Evolutionary conservation across 2,888 invertebrate species (phyloP).

Genomic region (Mythimna vitellina): DNA sequence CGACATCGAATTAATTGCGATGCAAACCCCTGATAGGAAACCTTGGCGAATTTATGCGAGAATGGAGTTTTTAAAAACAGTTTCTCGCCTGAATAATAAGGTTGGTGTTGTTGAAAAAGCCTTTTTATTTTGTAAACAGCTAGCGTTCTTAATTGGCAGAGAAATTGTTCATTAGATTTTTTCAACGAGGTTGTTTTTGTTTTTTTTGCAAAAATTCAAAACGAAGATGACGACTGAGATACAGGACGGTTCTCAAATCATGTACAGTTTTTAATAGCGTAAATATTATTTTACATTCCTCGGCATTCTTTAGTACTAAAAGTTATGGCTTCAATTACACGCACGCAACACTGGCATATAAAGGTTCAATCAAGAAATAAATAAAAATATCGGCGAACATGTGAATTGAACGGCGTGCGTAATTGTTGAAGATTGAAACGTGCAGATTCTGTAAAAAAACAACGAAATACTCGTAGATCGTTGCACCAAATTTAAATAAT

Average conservation of each 20-base stretch:
- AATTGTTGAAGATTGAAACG: constrained; percentile 49
- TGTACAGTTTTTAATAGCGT: constrained; percentile 60
- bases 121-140: constrained; percentile 59
- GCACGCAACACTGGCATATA: constrained; percentile 76
- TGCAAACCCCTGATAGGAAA: constrained; percentile 67
- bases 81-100: constrained; percentile 53
- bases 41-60: constrained; percentile 65
- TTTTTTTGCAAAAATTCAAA: constrained; percentile 34
- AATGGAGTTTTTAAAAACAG: constrained; percentile 65
- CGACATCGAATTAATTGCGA: constrained; percentile 79
- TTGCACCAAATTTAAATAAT: not conserved
- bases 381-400: constrained; percentile 67
- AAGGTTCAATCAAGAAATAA: constrained; percentile 74
- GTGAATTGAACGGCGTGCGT: constrained; percentile 58
- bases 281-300: constrained; percentile 65
- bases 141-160: constrained; percentile 51
- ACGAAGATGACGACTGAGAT: constrained; percentile 10
- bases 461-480: not conserved
- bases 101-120: constrained; percentile 46
- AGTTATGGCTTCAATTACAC: constrained; percentile 76
- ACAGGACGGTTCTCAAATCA: constrained; percentile 19
- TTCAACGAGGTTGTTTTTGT: constrained; percentile 24
- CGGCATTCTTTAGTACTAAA: constrained; percentile 70
- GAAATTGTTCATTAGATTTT: constrained; percentile 51
- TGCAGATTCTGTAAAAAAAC: constrained; percentile 27